phyloP scores from a whole-genome alignment of 1,140 invertebrate genomes.

The Drosophila virilis region DNA sequence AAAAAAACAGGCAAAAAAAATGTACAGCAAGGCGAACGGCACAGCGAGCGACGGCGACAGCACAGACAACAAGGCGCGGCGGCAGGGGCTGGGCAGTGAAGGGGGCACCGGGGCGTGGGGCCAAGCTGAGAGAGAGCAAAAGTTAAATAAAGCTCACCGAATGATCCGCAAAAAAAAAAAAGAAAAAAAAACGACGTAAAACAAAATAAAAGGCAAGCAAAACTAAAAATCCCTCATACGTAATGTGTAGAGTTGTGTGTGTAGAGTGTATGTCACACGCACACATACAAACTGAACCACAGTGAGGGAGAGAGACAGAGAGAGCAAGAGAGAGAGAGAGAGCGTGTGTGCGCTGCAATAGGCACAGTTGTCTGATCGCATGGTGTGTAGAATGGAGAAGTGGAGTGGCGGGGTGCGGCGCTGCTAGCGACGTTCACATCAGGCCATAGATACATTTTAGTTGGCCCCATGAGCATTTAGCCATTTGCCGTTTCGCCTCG shows the following conservation, averaged over 20 bases:
- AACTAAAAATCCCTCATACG: constrained; percentile 73
- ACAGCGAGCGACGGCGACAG: constrained; percentile 14
- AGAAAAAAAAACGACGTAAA: constrained; percentile 13
- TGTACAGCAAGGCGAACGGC: constrained; percentile 59
- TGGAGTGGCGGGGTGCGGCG: constrained; percentile 14
- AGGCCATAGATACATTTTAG: constrained; percentile 72
- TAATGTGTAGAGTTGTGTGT: constrained; percentile 57
- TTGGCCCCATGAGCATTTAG: constrained; percentile 55
- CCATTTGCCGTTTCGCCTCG: constrained; percentile 35
- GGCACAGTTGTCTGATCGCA: constrained; percentile 32
- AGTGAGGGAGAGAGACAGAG: constrained; percentile 10
- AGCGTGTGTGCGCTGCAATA: constrained; percentile 30
- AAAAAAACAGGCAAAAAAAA: constrained; percentile 13
- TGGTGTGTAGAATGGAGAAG: constrained; percentile 3
- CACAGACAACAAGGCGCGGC: constrained; percentile 17
- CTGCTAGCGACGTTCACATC: constrained; percentile 50
- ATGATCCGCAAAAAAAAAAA: constrained; percentile 76
- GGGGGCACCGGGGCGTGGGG: constrained; percentile 24
- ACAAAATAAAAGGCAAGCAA: constrained; percentile 57
- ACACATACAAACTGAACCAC: constrained; percentile 15
- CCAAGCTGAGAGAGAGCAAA: constrained; percentile 70
- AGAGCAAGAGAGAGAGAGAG: constrained; percentile 22
- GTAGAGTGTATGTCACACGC: constrained; percentile 17
- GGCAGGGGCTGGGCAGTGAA: constrained; percentile 2
- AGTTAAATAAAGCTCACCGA: constrained; percentile 80